These are phyloP conservation scores for Tapirus indicus DNA, from an alignment of 2,797 vertebrate genomes.

Conservation along the genomic window DNA sequence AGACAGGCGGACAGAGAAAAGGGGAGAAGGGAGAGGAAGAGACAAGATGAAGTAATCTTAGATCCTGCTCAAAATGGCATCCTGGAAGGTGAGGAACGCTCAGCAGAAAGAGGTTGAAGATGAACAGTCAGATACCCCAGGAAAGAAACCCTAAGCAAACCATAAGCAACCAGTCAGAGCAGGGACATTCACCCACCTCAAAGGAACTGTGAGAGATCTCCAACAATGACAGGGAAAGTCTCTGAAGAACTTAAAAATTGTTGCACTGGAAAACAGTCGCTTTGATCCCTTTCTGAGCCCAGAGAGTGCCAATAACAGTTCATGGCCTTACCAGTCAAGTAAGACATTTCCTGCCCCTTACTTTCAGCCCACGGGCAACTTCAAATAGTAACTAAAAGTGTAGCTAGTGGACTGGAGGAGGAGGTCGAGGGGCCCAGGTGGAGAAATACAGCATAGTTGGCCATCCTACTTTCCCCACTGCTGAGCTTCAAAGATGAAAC, in stretches of 20 bases:
- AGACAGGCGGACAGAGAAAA: background rate
- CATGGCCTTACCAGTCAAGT: background rate
- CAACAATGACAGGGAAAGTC: background rate
- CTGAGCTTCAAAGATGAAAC: background rate
- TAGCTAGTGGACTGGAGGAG: no score
- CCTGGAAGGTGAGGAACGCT: background rate
- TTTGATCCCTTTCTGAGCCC: background rate
- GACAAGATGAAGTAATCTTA: background rate
- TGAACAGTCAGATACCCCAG: background rate
- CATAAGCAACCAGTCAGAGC: background rate
- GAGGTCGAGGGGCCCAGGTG: background rate
- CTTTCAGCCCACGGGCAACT: background rate
- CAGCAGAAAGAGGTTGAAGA: background rate
- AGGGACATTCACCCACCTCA: background rate
- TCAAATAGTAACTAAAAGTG: background rate
- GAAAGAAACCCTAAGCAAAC: background rate
- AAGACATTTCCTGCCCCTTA: background rate
- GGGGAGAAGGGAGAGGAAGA: fast-evolving
- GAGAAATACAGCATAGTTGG: background rate
- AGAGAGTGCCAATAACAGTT: background rate
- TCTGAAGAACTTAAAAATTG: background rate
- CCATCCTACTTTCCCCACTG: background rate
- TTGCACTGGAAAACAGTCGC: background rate
- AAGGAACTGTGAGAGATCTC: background rate
- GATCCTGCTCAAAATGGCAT: background rate